Evolutionary conservation across 1,140 invertebrate genomes (phyloP).

Genomic region (Sinella curviseta): DNA sequence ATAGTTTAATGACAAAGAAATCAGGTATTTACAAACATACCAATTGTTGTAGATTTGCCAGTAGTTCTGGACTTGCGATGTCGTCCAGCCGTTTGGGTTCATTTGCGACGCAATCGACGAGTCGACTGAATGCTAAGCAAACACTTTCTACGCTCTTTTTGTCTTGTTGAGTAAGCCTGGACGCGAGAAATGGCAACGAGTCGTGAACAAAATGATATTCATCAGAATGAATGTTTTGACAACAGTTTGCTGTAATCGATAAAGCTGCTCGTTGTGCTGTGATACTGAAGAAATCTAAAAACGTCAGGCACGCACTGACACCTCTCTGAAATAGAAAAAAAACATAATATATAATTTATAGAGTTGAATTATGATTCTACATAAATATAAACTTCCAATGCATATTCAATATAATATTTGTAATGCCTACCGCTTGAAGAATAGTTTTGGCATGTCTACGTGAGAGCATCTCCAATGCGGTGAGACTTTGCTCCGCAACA

Average conservation of each 20-base stretch:
- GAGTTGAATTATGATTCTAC: background rate
- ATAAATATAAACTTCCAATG: background rate
- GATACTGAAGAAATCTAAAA: constrained; percentile 96
- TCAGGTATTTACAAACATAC: constrained; percentile 56
- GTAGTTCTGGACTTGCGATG: constrained; percentile 87
- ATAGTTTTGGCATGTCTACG: constrained; percentile 95
- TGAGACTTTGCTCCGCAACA: constrained; percentile 94
- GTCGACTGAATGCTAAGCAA: constrained; percentile 89
- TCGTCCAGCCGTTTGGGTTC: constrained; percentile 88
- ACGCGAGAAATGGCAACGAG: constrained; percentile 81
- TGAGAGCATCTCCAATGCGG: constrained; percentile 94
- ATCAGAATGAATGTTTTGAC: constrained; percentile 86
- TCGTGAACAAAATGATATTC: constrained; percentile 91
- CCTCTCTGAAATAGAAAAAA: constrained; percentile 73
- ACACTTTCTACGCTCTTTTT: constrained; percentile 97
- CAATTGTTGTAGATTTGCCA: constrained; percentile 90
- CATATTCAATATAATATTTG: background rate
- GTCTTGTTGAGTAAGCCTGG: constrained; percentile 87
- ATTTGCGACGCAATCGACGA: constrained; percentile 94
- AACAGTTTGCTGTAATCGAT: constrained; percentile 94
- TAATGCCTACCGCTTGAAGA: constrained; percentile 76
- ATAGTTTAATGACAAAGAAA: background rate
- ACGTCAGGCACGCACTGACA: constrained; percentile 91
- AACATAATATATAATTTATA: too few species aligned
- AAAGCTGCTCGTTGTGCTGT: constrained; percentile 91